Evolutionary conservation across 2,888 invertebrate species (phyloP).

Genomic region (Venusia cambrica): DNA sequence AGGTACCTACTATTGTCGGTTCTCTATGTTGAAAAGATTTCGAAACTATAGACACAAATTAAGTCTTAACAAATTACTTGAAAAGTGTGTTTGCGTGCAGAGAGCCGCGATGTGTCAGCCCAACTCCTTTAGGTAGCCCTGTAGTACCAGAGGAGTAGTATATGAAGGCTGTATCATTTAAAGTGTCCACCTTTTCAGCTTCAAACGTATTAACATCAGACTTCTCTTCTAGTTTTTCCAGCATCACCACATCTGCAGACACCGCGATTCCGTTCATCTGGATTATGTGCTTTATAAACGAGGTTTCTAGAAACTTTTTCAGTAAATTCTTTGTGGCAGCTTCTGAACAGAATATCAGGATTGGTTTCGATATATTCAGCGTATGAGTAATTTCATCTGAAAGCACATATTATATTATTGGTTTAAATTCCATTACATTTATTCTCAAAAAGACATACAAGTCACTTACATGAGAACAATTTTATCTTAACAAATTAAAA

Average conservation of each 20-base stretch:
- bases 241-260: conserved; percentile 18
- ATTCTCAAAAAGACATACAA: too few relatives aligned
- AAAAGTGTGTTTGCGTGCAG: conserved; percentile 41
- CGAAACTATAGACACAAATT: too few relatives aligned
- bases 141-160: conserved; percentile 85
- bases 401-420: conserved; percentile 27
- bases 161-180: conserved; percentile 43
- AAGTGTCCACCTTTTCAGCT: conserved; percentile 28
- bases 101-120: conserved; percentile 78
- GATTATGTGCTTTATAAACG: conserved; percentile 71
- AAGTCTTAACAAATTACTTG: conserved; percentile 20
- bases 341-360: conserved; percentile 80
- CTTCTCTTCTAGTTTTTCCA: conserved; percentile 21
- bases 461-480: too few relatives aligned
- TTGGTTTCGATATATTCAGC: conserved; percentile 83
- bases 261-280: conserved; percentile 29
- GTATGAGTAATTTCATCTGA: conserved; percentile 83
- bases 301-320: conserved; percentile 29
- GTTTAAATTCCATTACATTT: too few relatives aligned
- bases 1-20: too few relatives aligned
- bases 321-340: conserved; percentile 31
- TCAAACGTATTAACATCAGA: conserved; percentile 27
- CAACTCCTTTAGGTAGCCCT: conserved; percentile 88
- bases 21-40: too few relatives aligned
- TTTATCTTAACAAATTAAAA: too few relatives aligned